Percentiles rank a stretch among this genome's conserved stretches.
Evolutionary conservation across 2,113 vertebrate genomes (phyloP).

Genomic region (Propithecus coquereli): DNA sequence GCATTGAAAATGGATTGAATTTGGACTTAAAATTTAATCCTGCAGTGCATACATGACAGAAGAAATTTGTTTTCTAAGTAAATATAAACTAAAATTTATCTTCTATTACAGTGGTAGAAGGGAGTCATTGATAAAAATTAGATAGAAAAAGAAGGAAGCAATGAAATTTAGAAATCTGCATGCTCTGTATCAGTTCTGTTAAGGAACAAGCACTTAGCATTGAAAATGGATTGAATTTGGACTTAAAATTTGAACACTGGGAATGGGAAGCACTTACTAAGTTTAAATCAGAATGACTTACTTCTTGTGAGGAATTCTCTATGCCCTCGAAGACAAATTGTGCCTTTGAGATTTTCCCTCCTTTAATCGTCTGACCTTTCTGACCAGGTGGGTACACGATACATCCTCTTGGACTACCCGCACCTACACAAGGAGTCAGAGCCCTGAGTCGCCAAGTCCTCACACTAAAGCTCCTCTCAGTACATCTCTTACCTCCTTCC

Average conservation of each 20-base stretch:
- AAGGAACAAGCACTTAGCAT: neutral
- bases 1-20: too few relatives aligned
- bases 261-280: neutral
- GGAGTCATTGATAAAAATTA: neutral
- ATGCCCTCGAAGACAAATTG: neutral
- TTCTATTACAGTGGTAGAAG: neutral
- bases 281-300: neutral
- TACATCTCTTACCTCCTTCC: neutral
- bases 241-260: neutral
- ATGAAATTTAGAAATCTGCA: neutral
- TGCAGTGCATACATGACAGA: neutral
- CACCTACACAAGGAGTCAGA: accelerated
- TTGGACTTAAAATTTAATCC: too few relatives aligned
- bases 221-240: neutral
- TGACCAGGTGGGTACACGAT: accelerated
- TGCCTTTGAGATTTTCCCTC: neutral
- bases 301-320: neutral
- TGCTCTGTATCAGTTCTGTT: neutral
- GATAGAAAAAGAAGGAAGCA: neutral
- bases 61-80: neutral
- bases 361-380: neutral
- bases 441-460: neutral
- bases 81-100: neutral
- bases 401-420: neutral
- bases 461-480: neutral